Evolutionary conservation across 2,888 invertebrate genomes (phyloP).

Genomic region (Alloscopus bannaensis): DNA sequence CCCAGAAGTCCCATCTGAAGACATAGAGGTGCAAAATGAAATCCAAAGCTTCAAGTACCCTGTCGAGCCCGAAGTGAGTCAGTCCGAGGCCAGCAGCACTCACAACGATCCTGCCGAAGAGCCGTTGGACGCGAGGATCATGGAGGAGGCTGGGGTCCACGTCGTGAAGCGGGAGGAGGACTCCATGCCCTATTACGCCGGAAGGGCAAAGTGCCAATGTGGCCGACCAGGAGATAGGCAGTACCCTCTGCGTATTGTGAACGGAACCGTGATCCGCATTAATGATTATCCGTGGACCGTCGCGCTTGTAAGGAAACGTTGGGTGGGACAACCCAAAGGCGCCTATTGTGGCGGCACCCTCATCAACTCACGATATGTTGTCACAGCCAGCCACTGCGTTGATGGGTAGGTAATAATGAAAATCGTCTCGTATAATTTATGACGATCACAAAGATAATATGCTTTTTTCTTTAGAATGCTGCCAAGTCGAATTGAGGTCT

Average conservation of each 20-base stretch:
- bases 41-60: constrained; percentile 61
- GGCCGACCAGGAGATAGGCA: constrained; percentile 65
- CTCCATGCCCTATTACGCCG: constrained; percentile 59
- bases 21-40: constrained; percentile 32
- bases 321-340: constrained; percentile 62
- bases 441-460: background rate
- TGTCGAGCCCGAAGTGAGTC: constrained; percentile 48
- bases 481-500: constrained; percentile 56
- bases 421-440: background rate
- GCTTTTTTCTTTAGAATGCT: constrained; percentile 38
- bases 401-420: constrained; percentile 38
- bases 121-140: constrained; percentile 33
- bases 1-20: too few relatives aligned
- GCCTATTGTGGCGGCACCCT: constrained; percentile 65
- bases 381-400: constrained; percentile 61
- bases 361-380: constrained; percentile 57
- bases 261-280: constrained; percentile 66
- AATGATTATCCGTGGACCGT: constrained; percentile 71
- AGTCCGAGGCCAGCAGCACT: constrained; percentile 21
- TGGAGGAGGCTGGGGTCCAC: constrained; percentile 49
- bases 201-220: constrained; percentile 66
- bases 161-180: constrained; percentile 50
- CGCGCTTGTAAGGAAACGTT: constrained; percentile 61
- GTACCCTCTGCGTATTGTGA: constrained; percentile 65
- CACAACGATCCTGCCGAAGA: constrained; percentile 49